Percentiles rank a stretch among this genome's conserved stretches.
Conservation (phyloP, 2,888 invertebrate genomes). For the Chaetogeoica ovagalla region DNA sequence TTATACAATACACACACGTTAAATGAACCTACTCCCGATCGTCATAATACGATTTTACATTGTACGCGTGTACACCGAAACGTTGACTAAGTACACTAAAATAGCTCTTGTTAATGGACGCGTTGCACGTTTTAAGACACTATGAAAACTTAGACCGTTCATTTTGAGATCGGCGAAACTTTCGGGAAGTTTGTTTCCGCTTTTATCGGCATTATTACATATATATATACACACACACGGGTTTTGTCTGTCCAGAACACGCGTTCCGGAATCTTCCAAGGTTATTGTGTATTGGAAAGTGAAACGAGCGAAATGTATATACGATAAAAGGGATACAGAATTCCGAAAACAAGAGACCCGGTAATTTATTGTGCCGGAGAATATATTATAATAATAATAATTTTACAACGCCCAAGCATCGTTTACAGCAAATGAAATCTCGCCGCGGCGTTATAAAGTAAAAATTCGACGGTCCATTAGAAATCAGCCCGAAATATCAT, state of each 20-base stretch:
- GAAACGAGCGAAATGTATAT: not conserved
- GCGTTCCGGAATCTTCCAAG: conserved; percentile 10
- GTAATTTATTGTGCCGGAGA: not conserved
- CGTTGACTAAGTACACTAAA: conserved; percentile 4
- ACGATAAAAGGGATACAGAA: not conserved
- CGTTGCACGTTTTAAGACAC: conserved; percentile 28
- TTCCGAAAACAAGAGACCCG: not conserved
- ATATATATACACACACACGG: not conserved
- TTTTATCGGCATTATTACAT: conserved; percentile 10
- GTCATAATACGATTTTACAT: no score
- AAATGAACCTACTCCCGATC: no score
- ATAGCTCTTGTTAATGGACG: conserved; percentile 41
- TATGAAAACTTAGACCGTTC: conserved; percentile 24
- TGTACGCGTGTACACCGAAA: not conserved
- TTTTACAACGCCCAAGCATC: no score
- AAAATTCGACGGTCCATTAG: no score
- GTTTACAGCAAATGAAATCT: no score
- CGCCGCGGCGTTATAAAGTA: no score
- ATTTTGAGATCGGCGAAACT: conserved; percentile 32
- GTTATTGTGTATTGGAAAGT: not conserved
- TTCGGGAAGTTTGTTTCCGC: conserved; percentile 29
- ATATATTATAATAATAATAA: not conserved
- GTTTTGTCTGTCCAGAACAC: not conserved
- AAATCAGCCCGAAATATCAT: no score
- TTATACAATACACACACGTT: no score